Evolutionary conservation across 2,113 vertebrate genomes (phyloP), one percentile per base, ranked within the genome.

Genomic region (Takifugu flavidus): DNA sequence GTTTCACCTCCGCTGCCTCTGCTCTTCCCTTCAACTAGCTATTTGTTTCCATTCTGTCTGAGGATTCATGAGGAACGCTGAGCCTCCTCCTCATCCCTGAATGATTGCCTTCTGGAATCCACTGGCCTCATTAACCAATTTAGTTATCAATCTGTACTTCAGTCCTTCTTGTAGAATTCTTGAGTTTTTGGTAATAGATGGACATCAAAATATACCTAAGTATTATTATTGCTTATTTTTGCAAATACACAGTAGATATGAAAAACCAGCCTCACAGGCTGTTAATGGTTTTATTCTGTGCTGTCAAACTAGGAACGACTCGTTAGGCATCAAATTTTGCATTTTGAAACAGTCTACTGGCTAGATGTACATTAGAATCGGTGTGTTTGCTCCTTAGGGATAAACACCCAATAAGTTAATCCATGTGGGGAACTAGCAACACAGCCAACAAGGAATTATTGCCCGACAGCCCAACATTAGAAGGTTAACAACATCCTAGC

Each of bases 31-130:
- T 82, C 73, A 78, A 56, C 70, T 46, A 56, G 47, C 53, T 56
- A 64, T 63, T 67, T 81, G 63, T 85, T 80, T 80, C 56, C 62
- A 69, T 80, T 72, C 31, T 13, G 26, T 68, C 50, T 27, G 8
- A 61, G 42, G 66, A 62, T 56, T 57, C 5, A 15, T 20, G 53
- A 49, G 20, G 43, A 39, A 55, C 42, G 52, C 20, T 60, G 15
- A 20, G 20, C 20, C 20, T 20, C 20, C 20, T 20, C 20, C 20
- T 20, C 20, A 20, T 20, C 20, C 20, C 20, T 20, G 20, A 20
- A 20, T 20, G 20, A 20, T 20, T 20, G 29, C 7, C 2, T 39
- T 39, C 11, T 39, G 6, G 8, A 39, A 39, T 39, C 8, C 8
- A 39, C 11, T 39, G 7, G 6, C 6, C 6, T 39, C 34, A 39